Base-by-base conservation (phyloP, 2,888 invertebrate species). In the Noctua janthe region DNA sequence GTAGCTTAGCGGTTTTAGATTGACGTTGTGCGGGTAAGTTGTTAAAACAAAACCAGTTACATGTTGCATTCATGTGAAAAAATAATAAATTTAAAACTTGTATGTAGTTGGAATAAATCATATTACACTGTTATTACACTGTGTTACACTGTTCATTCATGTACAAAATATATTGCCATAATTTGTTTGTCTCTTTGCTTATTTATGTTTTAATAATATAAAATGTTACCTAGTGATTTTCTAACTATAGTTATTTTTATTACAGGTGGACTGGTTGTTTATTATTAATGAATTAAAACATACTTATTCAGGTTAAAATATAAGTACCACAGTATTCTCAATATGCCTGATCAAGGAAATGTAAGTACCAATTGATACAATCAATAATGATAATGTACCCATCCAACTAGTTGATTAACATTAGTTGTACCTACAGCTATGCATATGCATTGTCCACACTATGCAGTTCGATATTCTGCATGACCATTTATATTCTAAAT, bases 341-440 rank as follows among this genome's bases (percentile, higher is more conserved):
- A 35, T 29, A 86, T 87, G 86, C 87, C 80, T 76, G 80, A 84
- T 76, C 76, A 81, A 81, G 76, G 66, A 66, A 78, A 76, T 47
- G 86, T 86, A 78, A 87, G 87, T 86, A 85, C 69, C 74, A 43
- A 76, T 66, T 17, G 29, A 86, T 74, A 39, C 54, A 69, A 23
- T 59, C 67, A 77, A 23, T 76, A 76, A 35, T 69, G 17, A 15
- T 62, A 5, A 85, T 54, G 49, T 62, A 74, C 64, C 15, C 39
- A 64, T 10, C 15, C 29, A 67, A 77, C 86, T 54, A 59, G 71
- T 74, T 66, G 1, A 86, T 84, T 78, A 71, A n/a, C 59, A 70
- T 78, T 75, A 62, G 83, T 82, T 82, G 43, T 49, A 59, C 67
- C 39, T 71, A 49, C 67, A 56, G 43, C 35, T 23, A 72, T 51